These are phyloP conservation scores for Ciconia boyciana DNA, from an alignment of 2,113 vertebrate genomes.

Conservation along the genomic window DNA sequence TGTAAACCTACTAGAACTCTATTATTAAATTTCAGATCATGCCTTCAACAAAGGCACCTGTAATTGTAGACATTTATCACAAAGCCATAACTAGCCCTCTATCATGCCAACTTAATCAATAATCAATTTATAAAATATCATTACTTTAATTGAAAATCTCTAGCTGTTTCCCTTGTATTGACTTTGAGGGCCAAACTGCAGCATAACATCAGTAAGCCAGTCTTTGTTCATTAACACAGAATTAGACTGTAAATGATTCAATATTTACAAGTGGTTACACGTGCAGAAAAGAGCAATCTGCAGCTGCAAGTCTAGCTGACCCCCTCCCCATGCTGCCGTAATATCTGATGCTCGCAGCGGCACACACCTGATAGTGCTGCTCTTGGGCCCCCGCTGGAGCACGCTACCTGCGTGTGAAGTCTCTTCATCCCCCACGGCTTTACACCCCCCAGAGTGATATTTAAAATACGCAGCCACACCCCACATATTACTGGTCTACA, in stretches of 20 bases:
- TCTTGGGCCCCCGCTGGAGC: background rate
- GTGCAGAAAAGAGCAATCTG: background rate
- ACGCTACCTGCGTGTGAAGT: background rate
- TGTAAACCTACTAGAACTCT: slow-evolving; percentile 20
- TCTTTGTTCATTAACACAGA: background rate
- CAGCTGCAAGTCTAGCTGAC: background rate
- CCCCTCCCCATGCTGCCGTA: background rate
- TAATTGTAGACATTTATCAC: slow-evolving; percentile 37
- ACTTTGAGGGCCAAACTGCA: background rate
- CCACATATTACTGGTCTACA: background rate
- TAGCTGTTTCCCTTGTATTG: background rate
- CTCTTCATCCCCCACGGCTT: background rate
- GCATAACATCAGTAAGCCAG: background rate
- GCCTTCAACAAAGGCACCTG: background rate
- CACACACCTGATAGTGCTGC: background rate
- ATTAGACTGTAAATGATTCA: slow-evolving; percentile 9
- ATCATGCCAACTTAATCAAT: slow-evolving; percentile 24
- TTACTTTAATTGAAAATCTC: slow-evolving; percentile 26
- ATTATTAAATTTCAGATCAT: slow-evolving; percentile 57
- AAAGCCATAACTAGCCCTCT: background rate
- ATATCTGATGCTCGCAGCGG: background rate
- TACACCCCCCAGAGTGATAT: background rate
- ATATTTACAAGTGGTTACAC: background rate
- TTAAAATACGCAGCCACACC: background rate
- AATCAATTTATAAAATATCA: slow-evolving; percentile 56